These are phyloP conservation scores for Chaetophractus vellerosus DNA, from an alignment of 2,797 vertebrate genomes.

Conservation along the genomic window DNA sequence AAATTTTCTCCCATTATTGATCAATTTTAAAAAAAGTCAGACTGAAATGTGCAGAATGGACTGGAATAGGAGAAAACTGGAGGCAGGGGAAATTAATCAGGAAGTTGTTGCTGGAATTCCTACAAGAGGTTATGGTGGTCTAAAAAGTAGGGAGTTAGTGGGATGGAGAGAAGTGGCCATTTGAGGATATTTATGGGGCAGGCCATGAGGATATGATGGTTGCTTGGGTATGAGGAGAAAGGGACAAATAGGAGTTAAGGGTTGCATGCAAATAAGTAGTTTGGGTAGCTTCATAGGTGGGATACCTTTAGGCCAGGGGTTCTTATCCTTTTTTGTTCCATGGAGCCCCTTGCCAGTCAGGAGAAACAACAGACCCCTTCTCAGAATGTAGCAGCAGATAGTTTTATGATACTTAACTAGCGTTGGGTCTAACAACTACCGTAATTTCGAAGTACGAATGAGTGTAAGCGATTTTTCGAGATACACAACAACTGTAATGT, in stretches of 20 bases:
- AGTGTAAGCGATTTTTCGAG: too few relatives aligned
- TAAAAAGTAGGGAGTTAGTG: background rate
- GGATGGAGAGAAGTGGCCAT: background rate
- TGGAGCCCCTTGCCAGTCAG: too few relatives aligned
- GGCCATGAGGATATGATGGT: background rate
- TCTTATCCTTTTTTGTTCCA: too few relatives aligned
- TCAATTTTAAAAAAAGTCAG: background rate
- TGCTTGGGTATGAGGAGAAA: background rate
- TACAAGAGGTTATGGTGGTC: background rate
- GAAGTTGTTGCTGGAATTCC: slow-evolving; percentile 27
- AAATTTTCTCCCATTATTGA: slow-evolving; percentile 15
- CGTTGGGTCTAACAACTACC: too few relatives aligned
- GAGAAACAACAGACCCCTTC: too few relatives aligned
- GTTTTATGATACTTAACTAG: too few relatives aligned
- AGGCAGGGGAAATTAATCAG: background rate
- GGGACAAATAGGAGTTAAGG: background rate
- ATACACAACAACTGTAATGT: too few relatives aligned
- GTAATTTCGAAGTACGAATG: too few relatives aligned
- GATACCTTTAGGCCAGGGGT: background rate
- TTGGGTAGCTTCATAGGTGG: background rate
- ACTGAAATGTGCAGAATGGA: background rate
- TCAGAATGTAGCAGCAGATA: too few relatives aligned
- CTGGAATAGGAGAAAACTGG: background rate
- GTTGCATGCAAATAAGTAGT: background rate
- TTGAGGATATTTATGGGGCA: background rate